Base-by-base conservation (phyloP, 2,888 invertebrate species). In the Lasioglossum vierecki region DNA sequence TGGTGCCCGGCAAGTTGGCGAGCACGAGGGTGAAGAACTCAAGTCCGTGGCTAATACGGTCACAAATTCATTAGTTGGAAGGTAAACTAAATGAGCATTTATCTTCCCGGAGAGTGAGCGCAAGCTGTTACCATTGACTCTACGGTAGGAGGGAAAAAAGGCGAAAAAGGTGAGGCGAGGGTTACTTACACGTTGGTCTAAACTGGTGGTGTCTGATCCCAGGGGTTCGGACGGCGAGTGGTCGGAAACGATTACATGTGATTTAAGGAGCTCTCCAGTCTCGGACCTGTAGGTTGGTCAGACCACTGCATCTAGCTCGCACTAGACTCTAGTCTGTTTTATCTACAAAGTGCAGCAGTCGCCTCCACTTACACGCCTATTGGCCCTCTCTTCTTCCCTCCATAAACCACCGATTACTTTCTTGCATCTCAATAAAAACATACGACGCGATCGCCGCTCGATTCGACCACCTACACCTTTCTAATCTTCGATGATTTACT, bases 341-440 rank as follows among this genome's bases (percentile, higher is more conserved):
- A 94, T 94, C 94, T 93, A 89, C 89, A 76, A 87, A 88, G 87
- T 92, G 92, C 94, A 94, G 94, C 89, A 88, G 86, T 86, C 90
- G 90, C 90, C 82, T 83, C 90, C 83, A 90, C 90, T 92, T 89
- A 90, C 86, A 88, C 80, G 75, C 86, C 85, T 60, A 81, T 76
- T 80, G 18, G 77, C 68, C 60, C 53, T 77, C 79, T 53, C 39
- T 76, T 86, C 79, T 80, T 77, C 77, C 72, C 39, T 57, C 79
- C 68, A 70, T 71, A 72, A 49, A 73, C 74, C 60, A 44, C 22
- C 75, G 46, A 66, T 78, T 84, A 68, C 71, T 70, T 70, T 44
- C 80, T 86, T 84, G 76, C 82, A 86, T 85, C 76, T 80, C 81
- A 84, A 88, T 84, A 78, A 84, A 78, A 81, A 73, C 66, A 80